Conservation (phyloP, 2,888 invertebrate species). For the Rugalucina vietnamica region DNA sequence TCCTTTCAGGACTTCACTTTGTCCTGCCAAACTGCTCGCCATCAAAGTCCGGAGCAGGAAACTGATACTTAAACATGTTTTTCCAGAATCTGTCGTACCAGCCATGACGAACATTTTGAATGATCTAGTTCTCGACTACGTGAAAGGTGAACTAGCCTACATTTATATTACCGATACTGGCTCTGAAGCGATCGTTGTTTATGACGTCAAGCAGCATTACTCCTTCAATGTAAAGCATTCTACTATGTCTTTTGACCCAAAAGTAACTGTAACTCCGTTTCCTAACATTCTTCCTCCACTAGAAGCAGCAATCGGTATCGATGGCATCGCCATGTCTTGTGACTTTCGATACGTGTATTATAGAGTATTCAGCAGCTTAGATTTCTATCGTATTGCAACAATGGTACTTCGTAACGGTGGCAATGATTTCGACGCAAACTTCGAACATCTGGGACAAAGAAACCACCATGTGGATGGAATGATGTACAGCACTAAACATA, state of each 20-base stretch:
- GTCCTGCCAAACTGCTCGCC: background rate
- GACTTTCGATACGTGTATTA: background rate
- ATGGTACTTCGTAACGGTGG: background rate
- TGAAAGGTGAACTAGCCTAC: background rate
- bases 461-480: background rate
- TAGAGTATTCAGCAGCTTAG: background rate
- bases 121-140: background rate
- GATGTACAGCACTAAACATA: background rate
- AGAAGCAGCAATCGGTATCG: background rate
- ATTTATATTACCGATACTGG: background rate
- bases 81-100: background rate
- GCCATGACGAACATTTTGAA: background rate
- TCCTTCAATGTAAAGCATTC: background rate
- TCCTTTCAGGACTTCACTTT: background rate
- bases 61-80: background rate
- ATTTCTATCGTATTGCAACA: background rate
- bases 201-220: background rate
- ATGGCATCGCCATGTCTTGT: background rate
- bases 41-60: background rate
- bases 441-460: background rate
- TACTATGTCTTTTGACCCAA: background rate
- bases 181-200: background rate
- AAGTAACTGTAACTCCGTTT: background rate
- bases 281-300: background rate
- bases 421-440: background rate